A percentile compares a stretch with the other conserved stretches of the same genome.
Conservation (phyloP, 2,113 vertebrate species). For the Pachycephala philippinensis region DNA sequence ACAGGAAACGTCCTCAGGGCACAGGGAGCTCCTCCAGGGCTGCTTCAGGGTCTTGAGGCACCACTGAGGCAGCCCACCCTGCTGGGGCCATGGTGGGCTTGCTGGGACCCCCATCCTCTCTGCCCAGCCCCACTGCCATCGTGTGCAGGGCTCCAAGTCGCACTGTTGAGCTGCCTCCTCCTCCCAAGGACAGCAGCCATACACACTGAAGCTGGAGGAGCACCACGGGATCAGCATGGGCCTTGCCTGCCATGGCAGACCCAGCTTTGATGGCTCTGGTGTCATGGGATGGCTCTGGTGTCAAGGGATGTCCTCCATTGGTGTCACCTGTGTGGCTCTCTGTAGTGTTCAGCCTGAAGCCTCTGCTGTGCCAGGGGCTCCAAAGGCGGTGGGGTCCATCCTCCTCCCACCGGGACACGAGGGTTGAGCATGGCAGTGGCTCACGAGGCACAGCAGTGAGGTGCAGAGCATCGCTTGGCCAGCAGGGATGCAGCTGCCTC, state of each 20-base stretch:
- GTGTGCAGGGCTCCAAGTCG: not conserved
- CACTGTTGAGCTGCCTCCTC: not conserved
- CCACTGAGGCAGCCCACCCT: not conserved
- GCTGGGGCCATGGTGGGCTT: not conserved
- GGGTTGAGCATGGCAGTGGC: not conserved
- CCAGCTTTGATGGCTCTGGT: not conserved
- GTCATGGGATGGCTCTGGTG: not conserved
- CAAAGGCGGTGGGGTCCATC: fast-evolving
- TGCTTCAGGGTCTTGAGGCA: not conserved
- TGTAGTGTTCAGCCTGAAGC: not conserved
- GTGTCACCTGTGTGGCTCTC: not conserved
- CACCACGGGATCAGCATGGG: fast-evolving
- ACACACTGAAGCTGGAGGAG: not conserved
- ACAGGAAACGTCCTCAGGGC: constrained; percentile 71
- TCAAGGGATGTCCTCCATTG: not conserved
- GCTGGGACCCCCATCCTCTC: not conserved
- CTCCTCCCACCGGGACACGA: not conserved
- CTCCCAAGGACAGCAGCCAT: not conserved
- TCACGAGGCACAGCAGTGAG: fast-evolving
- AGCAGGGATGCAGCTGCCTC: not conserved
- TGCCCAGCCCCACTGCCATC: not conserved
- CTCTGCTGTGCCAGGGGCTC: not conserved
- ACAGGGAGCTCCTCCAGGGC: constrained; percentile 13
- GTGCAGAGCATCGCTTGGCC: not conserved
- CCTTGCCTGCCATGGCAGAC: not conserved